Base-by-base conservation (phyloP, 1,140 invertebrate species). In the Gonatopus flavifemur region DNA sequence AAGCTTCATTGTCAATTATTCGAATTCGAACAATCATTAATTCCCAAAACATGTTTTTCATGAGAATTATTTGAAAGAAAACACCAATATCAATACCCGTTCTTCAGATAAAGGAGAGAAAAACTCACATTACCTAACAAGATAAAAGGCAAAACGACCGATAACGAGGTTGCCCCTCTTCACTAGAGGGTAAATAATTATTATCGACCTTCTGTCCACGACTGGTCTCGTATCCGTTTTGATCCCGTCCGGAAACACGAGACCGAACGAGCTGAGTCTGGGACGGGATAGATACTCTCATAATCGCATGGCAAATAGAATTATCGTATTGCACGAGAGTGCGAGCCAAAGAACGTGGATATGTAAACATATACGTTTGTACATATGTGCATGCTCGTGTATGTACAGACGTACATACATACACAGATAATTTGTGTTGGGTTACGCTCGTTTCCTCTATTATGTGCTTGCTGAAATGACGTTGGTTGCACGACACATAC, bases 241-340 rank as follows among this genome's bases (percentile, higher is more conserved):
- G 61, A 64, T 64, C 61, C 61, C 47, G 43, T 30, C 45, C 55
- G 64, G 58, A 62, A 64, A 62, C 60, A 48, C 55, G 58, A 62
- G 52, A 67, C 51, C 48, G 57, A 63, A 60, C 25, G 37, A 10
- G 36, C 39, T 21, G 49, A 47, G 49, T 59, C 51, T 64, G 53
- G 52, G 53, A 44, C 55, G 56, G 51, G 59, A 46, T 55, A 61
- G 52, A 62, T 63, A 63, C 59, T 63, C 59, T 64, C 64, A 60
- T 67, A 70, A 70, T 70, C 67, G 66, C 54, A 54, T 51, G 52
- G 52, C 55, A 64, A 67, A 69, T 65, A 64, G 66, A 69, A 69
- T 67, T 69, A 66, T 67, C 63, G 63, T 53, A 58, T 61, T 62
- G 50, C 49, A 47, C 54, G 52, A 50, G 53, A 42, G 50, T 43